A percentile compares a stretch with the other conserved stretches of the same genome.
phyloP scores from a whole-genome alignment of 64 coral and sea anemone species.

The Porites lutea region DNA sequence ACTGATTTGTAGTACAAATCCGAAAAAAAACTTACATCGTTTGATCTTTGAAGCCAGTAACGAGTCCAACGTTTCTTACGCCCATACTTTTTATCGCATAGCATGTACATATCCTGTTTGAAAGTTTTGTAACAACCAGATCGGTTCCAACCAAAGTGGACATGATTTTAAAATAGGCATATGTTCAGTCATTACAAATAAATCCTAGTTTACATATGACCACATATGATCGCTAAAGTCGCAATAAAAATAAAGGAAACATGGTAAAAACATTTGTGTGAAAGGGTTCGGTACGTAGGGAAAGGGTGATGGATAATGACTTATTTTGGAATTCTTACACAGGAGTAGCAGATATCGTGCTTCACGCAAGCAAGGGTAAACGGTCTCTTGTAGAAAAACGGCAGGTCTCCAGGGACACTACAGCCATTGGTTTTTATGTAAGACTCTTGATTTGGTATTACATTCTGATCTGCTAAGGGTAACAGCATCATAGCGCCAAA shows the following conservation, averaged over 20 bases:
- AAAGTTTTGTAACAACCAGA: not conserved
- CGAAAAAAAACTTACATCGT: not conserved
- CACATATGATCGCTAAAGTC: too few relatives aligned
- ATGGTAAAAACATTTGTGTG: too few relatives aligned
- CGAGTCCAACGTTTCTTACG: not conserved
- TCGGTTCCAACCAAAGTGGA: not conserved
- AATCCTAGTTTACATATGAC: too few relatives aligned
- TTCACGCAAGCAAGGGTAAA: constrained; percentile 66
- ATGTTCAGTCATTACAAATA: not conserved
- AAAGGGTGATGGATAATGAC: too few relatives aligned
- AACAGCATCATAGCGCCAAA: not conserved
- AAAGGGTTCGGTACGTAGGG: too few relatives aligned
- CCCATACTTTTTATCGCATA: not conserved
- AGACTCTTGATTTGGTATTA: not conserved
- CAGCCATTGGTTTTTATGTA: constrained; percentile 37
- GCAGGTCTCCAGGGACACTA: constrained; percentile 38
- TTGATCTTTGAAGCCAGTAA: not conserved
- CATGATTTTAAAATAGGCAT: not conserved
- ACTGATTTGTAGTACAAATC: not conserved
- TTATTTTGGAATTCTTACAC: too few relatives aligned
- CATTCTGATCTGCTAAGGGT: not conserved
- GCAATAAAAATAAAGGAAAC: too few relatives aligned
- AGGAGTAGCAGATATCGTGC: constrained; percentile 73
- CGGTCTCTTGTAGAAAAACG: constrained; percentile 62
- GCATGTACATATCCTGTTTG: not conserved